phyloP scores from a whole-genome alignment of 2,888 invertebrate species.

The Aporophyla lueneburgensis region DNA sequence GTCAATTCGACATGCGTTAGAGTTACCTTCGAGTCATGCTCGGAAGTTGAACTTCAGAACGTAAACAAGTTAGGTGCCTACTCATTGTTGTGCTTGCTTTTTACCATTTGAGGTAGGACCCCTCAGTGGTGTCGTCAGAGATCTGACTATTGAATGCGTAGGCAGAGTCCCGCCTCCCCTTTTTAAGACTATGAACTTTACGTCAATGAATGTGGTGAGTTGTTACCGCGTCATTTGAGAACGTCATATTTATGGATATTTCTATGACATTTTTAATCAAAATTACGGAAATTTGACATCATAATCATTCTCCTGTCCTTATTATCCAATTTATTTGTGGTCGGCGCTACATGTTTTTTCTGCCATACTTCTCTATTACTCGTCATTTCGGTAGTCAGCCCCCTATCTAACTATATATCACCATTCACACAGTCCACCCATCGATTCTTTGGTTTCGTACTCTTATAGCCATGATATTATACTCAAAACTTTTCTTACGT shows the following conservation, averaged over 20 bases:
- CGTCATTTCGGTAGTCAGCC: no score
- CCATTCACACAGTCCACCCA: no score
- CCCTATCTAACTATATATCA: no score
- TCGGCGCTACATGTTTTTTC: no score
- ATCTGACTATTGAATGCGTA: constrained; percentile 21
- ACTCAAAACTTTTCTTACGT: no score
- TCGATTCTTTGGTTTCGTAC: no score
- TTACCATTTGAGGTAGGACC: constrained; percentile 30
- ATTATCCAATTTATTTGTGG: no score
- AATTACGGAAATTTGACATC: no score
- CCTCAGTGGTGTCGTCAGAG: constrained; percentile 25
- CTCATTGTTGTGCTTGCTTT: constrained; percentile 49
- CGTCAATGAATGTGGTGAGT: constrained; percentile 1
- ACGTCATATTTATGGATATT: constrained; percentile 27
- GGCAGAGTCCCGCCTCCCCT: constrained; percentile 16
- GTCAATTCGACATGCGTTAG: constrained; percentile 60
- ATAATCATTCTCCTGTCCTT: no score
- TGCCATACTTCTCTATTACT: no score
- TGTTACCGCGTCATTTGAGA: constrained; percentile 9
- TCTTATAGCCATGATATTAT: no score
- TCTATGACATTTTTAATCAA: no score
- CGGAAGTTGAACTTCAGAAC: constrained; percentile 44
- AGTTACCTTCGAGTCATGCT: constrained; percentile 47
- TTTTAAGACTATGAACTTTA: constrained; percentile 31
- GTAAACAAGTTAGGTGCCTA: constrained; percentile 40